Base-by-base conservation (phyloP, 2,888 invertebrate species). In the Coremacera marginata region DNA sequence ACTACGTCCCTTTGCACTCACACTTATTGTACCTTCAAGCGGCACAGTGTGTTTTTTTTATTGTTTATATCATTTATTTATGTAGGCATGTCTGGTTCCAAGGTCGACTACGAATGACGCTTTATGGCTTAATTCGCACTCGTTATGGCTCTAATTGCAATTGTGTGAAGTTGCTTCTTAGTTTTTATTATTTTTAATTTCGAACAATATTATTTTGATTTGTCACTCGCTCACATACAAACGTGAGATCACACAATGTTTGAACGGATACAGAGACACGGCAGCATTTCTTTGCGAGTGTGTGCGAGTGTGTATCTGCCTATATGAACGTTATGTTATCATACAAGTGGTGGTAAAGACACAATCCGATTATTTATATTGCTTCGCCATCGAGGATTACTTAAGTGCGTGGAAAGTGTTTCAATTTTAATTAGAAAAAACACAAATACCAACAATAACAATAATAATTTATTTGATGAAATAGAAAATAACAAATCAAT, bases 321-420 rank as follows among this genome's bases (percentile, higher is more conserved):
- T 8, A 44, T 67, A 19, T 44, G 11, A 19, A 11, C 44, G 14
- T n/a, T n/a, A n/a, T n/a, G n/a, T n/a, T 67, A 19, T 49, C 31
- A 4, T 3, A 31, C 31, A 31, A 31, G 5, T 31, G 31, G 31
- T 31, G 31, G 31, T 31, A 60, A 65, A 74, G 73, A 16, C 7
- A 37, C 16, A 74, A 74, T 74, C 74, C 65, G 65, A 19, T 74
- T 65, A 65, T 74, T 65, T 34, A 25, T 65, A 37, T 55, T 51
- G 27, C 73, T 25, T 49, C 55, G 65, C 55, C 74, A 51, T n/a
- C 67, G 74, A 55, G 65, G 74, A 65, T 74, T 74, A 74, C 51
- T 44, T 37, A 73, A 74, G 34, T 65, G 74, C 67, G 74, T 74
- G 65, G 74, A 74, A 73, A 67, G 22, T 65, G 74, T 55, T 73